Conservation (phyloP, 2,113 vertebrate species). For the Lepus europaeus region DNA sequence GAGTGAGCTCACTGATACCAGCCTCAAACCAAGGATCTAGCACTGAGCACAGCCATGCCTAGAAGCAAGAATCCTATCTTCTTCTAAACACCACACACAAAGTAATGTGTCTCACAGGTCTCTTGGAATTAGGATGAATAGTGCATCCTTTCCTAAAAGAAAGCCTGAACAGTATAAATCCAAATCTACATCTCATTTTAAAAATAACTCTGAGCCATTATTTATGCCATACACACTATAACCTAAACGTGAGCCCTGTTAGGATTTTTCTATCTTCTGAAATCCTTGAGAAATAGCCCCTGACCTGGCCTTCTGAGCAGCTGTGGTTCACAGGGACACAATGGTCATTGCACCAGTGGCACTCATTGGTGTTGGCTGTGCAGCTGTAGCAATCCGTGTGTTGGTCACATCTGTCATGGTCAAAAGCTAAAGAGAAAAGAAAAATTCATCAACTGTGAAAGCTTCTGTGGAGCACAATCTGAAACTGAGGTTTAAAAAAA, state of each 20-base stretch:
- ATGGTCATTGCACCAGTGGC: conserved; percentile 95
- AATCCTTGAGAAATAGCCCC: conserved; percentile 26
- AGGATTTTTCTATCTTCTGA: conserved; percentile 1
- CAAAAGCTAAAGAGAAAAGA: conserved; percentile 88
- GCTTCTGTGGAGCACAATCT: not conserved
- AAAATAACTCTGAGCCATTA: conserved; percentile 51
- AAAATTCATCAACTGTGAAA: conserved; percentile 64
- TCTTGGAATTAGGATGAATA: not conserved
- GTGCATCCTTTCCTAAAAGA: conserved; percentile 39
- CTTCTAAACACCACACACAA: not conserved
- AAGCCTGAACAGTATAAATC: conserved; percentile 44
- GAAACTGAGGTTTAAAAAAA: not conserved
- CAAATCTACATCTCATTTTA: not conserved
- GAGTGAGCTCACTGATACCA: not conserved
- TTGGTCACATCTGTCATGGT: conserved; percentile 95
- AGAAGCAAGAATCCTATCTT: not conserved
- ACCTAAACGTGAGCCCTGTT: not conserved
- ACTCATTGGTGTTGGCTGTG: conserved; percentile 96
- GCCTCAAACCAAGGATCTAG: not conserved
- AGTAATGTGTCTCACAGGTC: not conserved
- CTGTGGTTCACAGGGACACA: conserved; percentile 94
- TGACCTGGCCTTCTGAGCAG: conserved; percentile 94
- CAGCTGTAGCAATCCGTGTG: conserved; percentile 99
- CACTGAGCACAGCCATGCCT: not conserved
- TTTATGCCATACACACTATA: not conserved